Percentiles rank a stretch among this genome's conserved stretches.
These are phyloP conservation scores for Drosophila azteca DNA, from an alignment of 1,140 invertebrate genomes.

Conservation along the genomic window DNA sequence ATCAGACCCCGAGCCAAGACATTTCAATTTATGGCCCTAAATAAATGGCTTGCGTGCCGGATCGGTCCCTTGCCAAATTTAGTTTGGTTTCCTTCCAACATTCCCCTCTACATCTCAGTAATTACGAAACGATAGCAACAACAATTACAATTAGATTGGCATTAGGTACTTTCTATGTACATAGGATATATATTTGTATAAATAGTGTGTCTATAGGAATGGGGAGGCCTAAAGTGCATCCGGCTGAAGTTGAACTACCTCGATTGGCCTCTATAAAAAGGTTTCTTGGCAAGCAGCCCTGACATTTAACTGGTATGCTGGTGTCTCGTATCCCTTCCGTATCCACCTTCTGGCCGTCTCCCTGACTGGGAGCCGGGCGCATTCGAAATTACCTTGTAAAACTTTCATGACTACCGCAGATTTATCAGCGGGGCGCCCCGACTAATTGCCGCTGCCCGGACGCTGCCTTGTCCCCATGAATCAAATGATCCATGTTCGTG, in stretches of 20 bases:
- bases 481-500: constrained; percentile 46
- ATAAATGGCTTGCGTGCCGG: constrained; percentile 63
- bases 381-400: constrained; percentile 69
- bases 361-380: neutral
- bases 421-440: constrained; percentile 60
- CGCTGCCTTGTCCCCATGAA: constrained; percentile 28
- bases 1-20: constrained; percentile 38
- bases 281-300: constrained; percentile 60
- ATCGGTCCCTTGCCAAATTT: constrained; percentile 56
- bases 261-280: constrained; percentile 32
- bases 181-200: constrained; percentile 12
- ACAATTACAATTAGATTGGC: constrained; percentile 54
- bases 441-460: constrained; percentile 58
- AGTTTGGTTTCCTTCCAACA: constrained; percentile 36
- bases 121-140: constrained; percentile 66
- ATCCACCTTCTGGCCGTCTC: neutral
- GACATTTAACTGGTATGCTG: constrained; percentile 45
- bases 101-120: constrained; percentile 43
- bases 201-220: neutral
- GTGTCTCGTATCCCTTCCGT: neutral
- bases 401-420: constrained; percentile 65
- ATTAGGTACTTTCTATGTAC: constrained; percentile 17
- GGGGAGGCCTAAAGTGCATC: constrained; percentile 4
- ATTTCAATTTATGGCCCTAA: constrained; percentile 64
- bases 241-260: constrained; percentile 56